Percentiles rank a stretch among this genome's conserved stretches.
These are phyloP conservation scores for Centroberyx gerrardi DNA, from an alignment of 2,797 vertebrate genomes.

Conservation along the genomic window DNA sequence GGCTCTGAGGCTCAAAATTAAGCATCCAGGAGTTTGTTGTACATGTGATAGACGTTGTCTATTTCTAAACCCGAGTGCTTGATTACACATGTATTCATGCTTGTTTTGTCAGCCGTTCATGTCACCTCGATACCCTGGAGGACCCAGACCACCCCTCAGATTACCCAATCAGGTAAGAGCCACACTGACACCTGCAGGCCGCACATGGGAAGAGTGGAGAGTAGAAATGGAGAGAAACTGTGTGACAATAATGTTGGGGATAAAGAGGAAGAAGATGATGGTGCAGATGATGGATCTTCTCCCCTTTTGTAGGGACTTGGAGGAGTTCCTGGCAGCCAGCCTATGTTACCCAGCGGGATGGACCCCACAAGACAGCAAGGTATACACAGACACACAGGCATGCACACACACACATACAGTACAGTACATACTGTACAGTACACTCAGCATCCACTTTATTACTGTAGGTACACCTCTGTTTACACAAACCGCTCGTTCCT, in stretches of 20 bases:
- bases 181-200: conserved; percentile 40
- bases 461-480: background rate
- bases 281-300: conserved; percentile 32
- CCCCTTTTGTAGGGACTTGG: conserved; percentile 89
- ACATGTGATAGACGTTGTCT: background rate
- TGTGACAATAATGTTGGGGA: conserved; percentile 18
- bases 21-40: background rate
- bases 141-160: conserved; percentile 94
- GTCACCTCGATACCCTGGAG: conserved; percentile 98
- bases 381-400: conserved; percentile 58
- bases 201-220: conserved; percentile 14
- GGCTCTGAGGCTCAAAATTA: background rate
- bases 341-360: conserved; percentile 95
- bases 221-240: background rate
- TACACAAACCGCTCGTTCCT: conserved; percentile 11
- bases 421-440: background rate
- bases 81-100: background rate
- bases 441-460: background rate
- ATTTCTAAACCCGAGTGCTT: background rate
- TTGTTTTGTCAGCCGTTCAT: conserved; percentile 92
- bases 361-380: conserved; percentile 97
- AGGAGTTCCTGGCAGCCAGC: conserved; percentile 94
- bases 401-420: background rate
- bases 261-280: background rate
- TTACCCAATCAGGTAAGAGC: conserved; percentile 95